Evolutionary conservation across 2,888 invertebrate genomes (phyloP), one percentile per base, ranked within the genome.

Genomic region (Eumerus sabulonum): DNA sequence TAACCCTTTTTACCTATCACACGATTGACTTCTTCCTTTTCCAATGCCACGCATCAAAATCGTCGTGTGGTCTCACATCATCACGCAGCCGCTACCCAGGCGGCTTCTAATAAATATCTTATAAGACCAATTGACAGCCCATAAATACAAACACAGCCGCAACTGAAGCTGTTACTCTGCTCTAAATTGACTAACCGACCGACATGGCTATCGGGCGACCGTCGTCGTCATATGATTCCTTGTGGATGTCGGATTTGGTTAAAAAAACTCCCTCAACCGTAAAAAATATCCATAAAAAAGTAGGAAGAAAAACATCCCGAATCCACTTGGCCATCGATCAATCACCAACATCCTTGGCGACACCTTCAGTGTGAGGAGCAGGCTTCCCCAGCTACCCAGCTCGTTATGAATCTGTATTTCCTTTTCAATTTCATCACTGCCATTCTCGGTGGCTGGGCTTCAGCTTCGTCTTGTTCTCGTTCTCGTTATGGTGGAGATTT

Each of bases 311-410:
- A 73, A 62, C 63, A 74, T 54, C 54, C 64, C 50, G 35, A 70
- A 79, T 79, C 68, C 79, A 79, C 79, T 79, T 79, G 79, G 50
- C 68, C 68, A 74, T 74, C 79, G 74, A 79, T 79, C 79, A 79
- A 79, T 79, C 79, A 79, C 79, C 59, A 64, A 70, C 59, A 79
- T 79, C 77, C 73, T 68, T 79, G 59, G 47, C 54, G 27, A 27
- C 27, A 27, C 27, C 27, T 27, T 27, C 2, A 7, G 27, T 27
- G 7, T 27, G 27, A 27, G 7, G 27, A 27, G 27, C 3, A 7
- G 27, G 36, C 35, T 50, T 40, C 19, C 57, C n/a, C 1, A n/a
- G 45, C 60, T 53, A 12, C 38, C 45, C 27, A 7, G 27, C 27
- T 27, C 53, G 44, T 73, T 70, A 79, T 74, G 79, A 74, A 77